phyloP scores from a whole-genome alignment of 1,140 invertebrate species.

The Andricus grossulariae region DNA sequence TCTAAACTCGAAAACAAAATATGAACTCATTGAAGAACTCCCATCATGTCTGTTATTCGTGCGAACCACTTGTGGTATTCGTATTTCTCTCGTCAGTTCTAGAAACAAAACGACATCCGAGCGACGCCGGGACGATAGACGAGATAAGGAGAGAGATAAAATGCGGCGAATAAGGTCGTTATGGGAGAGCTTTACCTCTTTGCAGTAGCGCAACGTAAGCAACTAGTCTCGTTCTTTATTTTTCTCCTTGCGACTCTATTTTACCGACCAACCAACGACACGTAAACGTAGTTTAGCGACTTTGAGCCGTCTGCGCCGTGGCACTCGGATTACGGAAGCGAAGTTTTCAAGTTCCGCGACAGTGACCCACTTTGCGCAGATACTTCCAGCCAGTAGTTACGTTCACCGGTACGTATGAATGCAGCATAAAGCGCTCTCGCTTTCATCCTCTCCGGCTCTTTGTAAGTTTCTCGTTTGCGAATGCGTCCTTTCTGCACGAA shows the following conservation, averaged over 20 bases:
- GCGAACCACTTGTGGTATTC: not conserved
- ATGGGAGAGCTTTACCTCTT: not conserved
- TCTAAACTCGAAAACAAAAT: too few species aligned
- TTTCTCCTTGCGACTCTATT: constrained; percentile 33
- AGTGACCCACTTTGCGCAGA: constrained; percentile 74
- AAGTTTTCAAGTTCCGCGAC: constrained; percentile 76
- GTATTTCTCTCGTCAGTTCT: not conserved
- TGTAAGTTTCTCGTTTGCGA: constrained; percentile 47
- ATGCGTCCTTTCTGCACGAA: constrained; percentile 10
- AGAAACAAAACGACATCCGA: constrained; percentile 1
- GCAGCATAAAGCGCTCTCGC: constrained; percentile 68
- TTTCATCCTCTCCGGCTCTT: constrained; percentile 60
- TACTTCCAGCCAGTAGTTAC: constrained; percentile 69
- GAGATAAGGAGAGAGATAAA: constrained; percentile 2
- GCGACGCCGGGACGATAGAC: constrained; percentile 4
- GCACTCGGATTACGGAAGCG: constrained; percentile 74
- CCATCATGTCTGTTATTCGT: not conserved
- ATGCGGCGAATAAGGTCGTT: constrained; percentile 9
- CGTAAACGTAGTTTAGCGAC: constrained; percentile 56
- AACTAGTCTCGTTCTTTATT: not conserved
- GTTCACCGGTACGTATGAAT: constrained; percentile 66
- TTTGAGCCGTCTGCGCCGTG: constrained; percentile 52
- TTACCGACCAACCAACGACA: constrained; percentile 51
- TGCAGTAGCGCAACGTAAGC: not conserved
- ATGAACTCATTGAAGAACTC: too few species aligned